Evolutionary conservation across 2,113 vertebrate genomes (phyloP).

Genomic region (Plecotus auritus): DNA sequence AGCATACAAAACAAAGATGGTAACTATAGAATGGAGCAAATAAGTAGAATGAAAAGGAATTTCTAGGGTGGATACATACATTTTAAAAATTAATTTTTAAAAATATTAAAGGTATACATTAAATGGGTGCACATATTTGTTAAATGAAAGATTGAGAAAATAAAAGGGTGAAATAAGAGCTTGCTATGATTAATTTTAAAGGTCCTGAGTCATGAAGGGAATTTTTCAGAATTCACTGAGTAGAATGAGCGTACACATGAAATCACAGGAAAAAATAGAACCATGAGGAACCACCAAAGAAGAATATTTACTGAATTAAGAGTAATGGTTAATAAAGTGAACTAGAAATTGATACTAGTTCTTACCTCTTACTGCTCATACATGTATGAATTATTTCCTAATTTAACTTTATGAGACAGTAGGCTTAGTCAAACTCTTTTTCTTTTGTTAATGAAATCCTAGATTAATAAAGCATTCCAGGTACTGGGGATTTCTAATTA

Average conservation of each 20-base stretch:
- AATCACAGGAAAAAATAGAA: background rate
- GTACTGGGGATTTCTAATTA: background rate
- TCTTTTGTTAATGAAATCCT: background rate
- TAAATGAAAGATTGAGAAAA: constrained; percentile 11
- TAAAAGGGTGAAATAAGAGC: background rate
- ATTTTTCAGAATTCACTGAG: background rate
- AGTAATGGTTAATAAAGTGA: background rate
- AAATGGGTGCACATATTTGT: background rate
- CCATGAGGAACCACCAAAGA: background rate
- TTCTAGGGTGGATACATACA: background rate
- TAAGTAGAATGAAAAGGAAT: background rate
- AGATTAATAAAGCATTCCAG: background rate
- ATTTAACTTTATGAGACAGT: background rate
- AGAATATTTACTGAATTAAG: background rate
- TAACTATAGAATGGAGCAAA: background rate
- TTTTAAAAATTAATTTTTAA: constrained; percentile 12
- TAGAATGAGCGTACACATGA: background rate
- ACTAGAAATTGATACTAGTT: background rate
- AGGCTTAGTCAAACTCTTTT: background rate
- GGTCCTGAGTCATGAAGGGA: background rate
- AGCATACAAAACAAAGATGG: background rate
- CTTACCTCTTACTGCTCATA: background rate
- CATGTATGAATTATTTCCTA: background rate
- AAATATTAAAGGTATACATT: background rate
- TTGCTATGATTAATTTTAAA: background rate